These are phyloP conservation scores for Neolamprologus sp. DNA, from an alignment of 2,113 vertebrate genomes.

Conservation along the genomic window DNA sequence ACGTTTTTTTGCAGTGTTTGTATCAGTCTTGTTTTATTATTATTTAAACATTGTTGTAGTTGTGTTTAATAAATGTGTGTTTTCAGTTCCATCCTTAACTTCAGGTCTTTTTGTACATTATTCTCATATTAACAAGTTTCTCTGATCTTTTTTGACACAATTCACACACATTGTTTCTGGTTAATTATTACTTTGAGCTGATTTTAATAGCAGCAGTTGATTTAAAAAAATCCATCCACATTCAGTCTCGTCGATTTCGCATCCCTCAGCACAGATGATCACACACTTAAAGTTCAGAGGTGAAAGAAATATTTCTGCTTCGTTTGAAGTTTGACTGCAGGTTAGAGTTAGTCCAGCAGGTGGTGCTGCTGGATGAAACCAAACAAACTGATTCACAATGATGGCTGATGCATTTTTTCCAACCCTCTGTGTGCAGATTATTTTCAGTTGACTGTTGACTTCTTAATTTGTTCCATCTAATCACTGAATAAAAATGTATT, in stretches of 20 bases:
- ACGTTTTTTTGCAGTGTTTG: too few species aligned
- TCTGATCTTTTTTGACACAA: not conserved
- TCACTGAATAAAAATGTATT: not conserved
- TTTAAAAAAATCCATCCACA: not conserved
- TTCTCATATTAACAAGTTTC: not conserved
- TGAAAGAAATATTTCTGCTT: not conserved
- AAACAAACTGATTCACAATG: not conserved
- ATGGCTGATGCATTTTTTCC: not conserved
- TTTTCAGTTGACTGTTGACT: not conserved
- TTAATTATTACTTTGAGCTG: not conserved
- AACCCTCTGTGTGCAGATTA: not conserved
- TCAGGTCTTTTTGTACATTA: not conserved
- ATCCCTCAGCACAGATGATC: not conserved
- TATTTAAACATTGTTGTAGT: too few species aligned
- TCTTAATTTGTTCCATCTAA: not conserved
- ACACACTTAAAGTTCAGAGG: not conserved
- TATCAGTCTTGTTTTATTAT: too few species aligned
- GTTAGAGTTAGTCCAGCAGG: not conserved
- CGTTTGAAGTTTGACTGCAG: not conserved
- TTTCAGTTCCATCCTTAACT: not conserved
- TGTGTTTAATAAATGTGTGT: not conserved
- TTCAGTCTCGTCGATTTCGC: fast-evolving
- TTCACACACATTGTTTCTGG: not conserved
- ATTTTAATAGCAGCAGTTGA: fast-evolving
- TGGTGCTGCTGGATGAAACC: not conserved